Percentiles rank a stretch among this genome's conserved stretches.
Conservation (phyloP, 2,113 vertebrate species). For the Donacobius atricapilla region DNA sequence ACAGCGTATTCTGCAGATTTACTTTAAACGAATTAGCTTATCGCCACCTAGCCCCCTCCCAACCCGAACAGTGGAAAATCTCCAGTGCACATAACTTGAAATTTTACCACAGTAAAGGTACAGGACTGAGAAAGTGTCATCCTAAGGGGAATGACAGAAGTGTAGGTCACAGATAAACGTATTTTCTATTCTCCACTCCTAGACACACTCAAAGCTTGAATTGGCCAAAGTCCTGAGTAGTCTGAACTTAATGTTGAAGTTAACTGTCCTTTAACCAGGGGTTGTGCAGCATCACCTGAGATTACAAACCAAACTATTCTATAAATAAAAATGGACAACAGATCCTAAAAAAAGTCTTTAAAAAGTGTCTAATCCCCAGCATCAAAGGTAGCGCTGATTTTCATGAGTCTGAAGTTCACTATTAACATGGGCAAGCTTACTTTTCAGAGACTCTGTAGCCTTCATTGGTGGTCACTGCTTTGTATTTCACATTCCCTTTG, state of each 20-base stretch:
- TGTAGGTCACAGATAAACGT: accelerated
- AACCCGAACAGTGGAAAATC: background rate
- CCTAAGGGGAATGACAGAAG: background rate
- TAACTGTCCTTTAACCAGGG: background rate
- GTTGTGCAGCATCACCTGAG: background rate
- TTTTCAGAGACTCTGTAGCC: slow-evolving; percentile 75
- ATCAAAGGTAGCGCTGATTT: background rate
- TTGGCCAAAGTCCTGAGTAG: background rate
- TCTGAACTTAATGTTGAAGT: background rate
- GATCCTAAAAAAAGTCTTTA: background rate
- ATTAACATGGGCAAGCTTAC: slow-evolving; percentile 54
- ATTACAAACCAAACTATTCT: background rate
- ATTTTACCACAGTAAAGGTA: background rate
- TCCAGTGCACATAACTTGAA: accelerated
- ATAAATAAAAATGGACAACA: background rate
- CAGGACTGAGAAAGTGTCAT: background rate
- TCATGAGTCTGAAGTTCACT: background rate
- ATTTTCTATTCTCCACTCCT: background rate
- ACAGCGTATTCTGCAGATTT: background rate
- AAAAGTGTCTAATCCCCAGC: background rate
- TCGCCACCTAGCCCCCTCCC: background rate
- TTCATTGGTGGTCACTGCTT: slow-evolving; percentile 75
- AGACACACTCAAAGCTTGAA: background rate
- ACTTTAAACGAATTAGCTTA: background rate
- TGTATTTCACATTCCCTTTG: slow-evolving; percentile 77